Evolutionary conservation across 2,888 invertebrate species (phyloP).

Genomic region (Chrysolina haemoptera): DNA sequence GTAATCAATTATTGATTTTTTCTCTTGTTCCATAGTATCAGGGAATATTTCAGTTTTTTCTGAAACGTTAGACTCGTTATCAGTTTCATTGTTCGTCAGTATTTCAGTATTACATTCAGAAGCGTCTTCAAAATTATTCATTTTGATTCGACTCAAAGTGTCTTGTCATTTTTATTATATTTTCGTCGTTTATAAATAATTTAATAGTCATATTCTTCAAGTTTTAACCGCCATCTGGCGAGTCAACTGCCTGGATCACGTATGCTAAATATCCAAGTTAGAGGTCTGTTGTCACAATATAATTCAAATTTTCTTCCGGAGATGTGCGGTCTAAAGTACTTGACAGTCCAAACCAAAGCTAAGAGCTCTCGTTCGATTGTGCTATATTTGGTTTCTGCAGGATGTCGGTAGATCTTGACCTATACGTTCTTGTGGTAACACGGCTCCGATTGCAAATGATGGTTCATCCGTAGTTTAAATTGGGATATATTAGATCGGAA

Average conservation of each 20-base stretch:
- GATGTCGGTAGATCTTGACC: background rate
- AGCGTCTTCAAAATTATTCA: background rate
- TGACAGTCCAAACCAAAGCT: background rate
- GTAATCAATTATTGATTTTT: too few relatives aligned
- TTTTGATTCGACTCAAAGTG: background rate
- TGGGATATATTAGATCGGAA: slow-evolving; percentile 26
- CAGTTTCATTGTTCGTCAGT: background rate
- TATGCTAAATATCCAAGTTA: background rate
- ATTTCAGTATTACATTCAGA: background rate
- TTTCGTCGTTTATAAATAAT: background rate
- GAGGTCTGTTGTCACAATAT: background rate
- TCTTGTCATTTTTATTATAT: background rate
- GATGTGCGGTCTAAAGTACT: too few relatives aligned
- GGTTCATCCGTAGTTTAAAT: slow-evolving; percentile 37
- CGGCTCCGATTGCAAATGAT: background rate
- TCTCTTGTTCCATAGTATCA: too few relatives aligned
- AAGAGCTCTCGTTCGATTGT: background rate
- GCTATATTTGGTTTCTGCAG: background rate
- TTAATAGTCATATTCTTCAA: too few relatives aligned
- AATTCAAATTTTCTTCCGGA: slow-evolving; percentile 2
- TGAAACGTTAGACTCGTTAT: too few relatives aligned
- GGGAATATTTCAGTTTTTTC: too few relatives aligned
- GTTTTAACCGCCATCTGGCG: too few relatives aligned
- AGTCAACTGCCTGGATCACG: background rate
- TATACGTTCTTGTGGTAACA: background rate